Evolutionary conservation across 2,113 vertebrate species (phyloP).

Genomic region (Cichladusa arquata): DNA sequence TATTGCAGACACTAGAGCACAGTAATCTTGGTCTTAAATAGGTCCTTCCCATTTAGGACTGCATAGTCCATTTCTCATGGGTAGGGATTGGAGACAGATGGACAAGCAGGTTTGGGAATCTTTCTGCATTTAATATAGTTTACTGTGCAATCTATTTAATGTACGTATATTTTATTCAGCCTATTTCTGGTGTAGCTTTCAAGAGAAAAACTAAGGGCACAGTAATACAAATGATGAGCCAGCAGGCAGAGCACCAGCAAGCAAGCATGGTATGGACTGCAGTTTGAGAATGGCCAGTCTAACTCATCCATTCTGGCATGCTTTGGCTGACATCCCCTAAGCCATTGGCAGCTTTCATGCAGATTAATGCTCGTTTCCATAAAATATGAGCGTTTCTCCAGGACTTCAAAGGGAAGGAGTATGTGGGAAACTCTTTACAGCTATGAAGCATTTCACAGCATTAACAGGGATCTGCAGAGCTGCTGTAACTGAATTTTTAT

Average conservation of each 20-base stretch:
- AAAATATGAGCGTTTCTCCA: conserved; percentile 18
- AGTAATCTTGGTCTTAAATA: not conserved
- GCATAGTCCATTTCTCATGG: rapidly evolving
- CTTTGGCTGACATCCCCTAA: not conserved
- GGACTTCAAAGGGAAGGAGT: conserved; percentile 22
- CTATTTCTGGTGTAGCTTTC: not conserved
- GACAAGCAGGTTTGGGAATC: not conserved
- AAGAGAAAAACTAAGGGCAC: not conserved
- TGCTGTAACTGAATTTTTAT: not conserved
- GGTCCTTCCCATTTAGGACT: not conserved
- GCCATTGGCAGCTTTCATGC: not conserved
- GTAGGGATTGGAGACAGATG: not conserved
- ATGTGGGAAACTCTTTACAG: conserved; percentile 13
- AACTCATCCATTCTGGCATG: not conserved
- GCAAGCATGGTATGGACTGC: not conserved
- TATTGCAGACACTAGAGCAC: not conserved
- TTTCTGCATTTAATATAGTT: not conserved
- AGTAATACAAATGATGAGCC: not conserved
- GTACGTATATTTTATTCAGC: not conserved
- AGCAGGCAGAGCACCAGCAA: not conserved
- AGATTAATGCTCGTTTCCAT: not conserved
- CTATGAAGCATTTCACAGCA: conserved; percentile 7
- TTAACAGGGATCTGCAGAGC: conserved; percentile 29
- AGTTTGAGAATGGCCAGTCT: not conserved
- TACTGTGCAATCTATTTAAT: not conserved